A percentile compares a stretch with the other conserved stretches of the same genome.
These are phyloP conservation scores for Stichodactyla mertensii DNA, from an alignment of 64 coral and sea anemone genomes.

Conservation along the genomic window DNA sequence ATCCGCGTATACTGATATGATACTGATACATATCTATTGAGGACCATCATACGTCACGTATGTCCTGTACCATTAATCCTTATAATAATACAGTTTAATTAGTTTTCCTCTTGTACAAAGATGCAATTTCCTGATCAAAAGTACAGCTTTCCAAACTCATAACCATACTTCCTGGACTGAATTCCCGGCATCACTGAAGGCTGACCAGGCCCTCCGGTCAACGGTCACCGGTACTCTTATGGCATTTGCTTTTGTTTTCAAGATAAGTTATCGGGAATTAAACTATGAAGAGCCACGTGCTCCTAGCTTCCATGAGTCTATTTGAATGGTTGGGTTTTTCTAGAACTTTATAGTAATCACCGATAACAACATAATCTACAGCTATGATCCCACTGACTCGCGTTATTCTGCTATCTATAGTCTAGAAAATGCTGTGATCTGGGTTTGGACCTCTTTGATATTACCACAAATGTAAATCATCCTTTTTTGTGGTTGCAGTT, in stretches of 20 bases:
- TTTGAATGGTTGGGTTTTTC: no score
- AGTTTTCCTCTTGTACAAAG: neutral
- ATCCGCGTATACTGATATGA: no score
- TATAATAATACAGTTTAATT: neutral
- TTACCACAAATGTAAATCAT: neutral
- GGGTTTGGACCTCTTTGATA: no score
- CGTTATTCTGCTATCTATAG: neutral
- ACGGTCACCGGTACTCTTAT: neutral
- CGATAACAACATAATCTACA: neutral
- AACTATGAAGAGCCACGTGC: no score
- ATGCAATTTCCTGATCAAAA: neutral
- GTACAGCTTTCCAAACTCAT: neutral
- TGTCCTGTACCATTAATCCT: neutral
- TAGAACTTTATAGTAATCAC: no score
- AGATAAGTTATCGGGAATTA: no score
- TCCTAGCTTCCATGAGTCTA: no score
- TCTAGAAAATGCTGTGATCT: neutral
- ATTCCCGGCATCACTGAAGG: neutral
- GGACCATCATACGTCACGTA: no score
- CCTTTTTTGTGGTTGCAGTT: constrained; percentile 3
- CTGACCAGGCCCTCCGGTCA: neutral
- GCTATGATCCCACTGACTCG: neutral
- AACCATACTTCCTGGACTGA: constrained; percentile 7
- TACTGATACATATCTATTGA: no score
- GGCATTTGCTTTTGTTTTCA: no score